Conservation (phyloP, 2,113 vertebrate genomes). For the Naja naja region DNA sequence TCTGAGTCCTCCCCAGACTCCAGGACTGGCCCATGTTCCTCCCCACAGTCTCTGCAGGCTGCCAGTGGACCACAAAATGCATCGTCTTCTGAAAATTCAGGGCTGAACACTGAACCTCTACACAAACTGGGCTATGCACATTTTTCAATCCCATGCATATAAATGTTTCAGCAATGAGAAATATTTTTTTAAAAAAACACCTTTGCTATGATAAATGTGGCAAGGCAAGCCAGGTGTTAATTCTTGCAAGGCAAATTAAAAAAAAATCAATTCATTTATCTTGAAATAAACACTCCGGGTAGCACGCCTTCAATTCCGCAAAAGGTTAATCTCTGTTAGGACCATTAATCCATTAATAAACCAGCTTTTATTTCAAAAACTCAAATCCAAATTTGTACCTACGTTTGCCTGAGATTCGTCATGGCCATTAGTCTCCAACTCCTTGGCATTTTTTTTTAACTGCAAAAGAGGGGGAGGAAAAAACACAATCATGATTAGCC, state of each 20-base stretch:
- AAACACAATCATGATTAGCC: conserved; percentile 47
- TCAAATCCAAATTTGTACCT: conserved; percentile 56
- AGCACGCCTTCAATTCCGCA: conserved; percentile 39
- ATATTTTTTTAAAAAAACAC: not conserved
- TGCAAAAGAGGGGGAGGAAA: conserved; percentile 32
- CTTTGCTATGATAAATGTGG: conserved; percentile 53
- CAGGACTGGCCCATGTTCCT: no score
- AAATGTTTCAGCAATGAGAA: not conserved
- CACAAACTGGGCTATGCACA: not conserved
- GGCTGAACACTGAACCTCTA: not conserved
- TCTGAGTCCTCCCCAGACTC: no score
- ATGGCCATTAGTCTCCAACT: conserved; percentile 76
- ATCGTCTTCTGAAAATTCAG: not conserved
- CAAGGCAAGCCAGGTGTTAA: conserved; percentile 55
- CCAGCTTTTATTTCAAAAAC: conserved; percentile 34
- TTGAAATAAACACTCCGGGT: conserved; percentile 53
- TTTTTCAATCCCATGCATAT: not conserved
- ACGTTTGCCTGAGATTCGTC: conserved; percentile 77
- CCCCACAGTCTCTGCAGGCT: no score
- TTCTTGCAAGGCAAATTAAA: conserved; percentile 54
- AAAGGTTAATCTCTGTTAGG: conserved; percentile 12
- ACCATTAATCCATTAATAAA: conserved; percentile 27
- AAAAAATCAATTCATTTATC: conserved; percentile 56
- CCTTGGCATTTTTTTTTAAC: conserved; percentile 79
- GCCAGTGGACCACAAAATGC: not conserved